A percentile compares a stretch with the other conserved stretches of the same genome.
phyloP scores from a whole-genome alignment of 64 coral and sea anemone genomes.

The Pachyseris speciosa region DNA sequence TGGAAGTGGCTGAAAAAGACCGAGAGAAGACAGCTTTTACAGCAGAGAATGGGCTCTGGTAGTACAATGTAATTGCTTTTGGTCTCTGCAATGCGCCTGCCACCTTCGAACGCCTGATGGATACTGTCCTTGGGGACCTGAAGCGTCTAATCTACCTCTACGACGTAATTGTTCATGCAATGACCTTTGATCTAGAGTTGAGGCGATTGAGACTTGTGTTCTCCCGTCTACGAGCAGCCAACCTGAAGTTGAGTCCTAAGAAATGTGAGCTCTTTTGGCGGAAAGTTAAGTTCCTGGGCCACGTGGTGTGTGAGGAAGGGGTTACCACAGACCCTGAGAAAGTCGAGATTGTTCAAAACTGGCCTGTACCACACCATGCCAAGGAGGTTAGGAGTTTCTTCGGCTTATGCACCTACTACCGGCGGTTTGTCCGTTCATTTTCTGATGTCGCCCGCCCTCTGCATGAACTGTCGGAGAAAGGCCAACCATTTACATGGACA shows the following conservation, averaged over 20 bases:
- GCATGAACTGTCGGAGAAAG: constrained; percentile 48
- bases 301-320: constrained; percentile 39
- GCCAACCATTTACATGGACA: constrained; percentile 39
- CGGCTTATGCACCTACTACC: constrained; percentile 51
- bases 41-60: constrained; percentile 30
- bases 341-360: constrained; percentile 33
- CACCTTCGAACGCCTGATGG: constrained; percentile 59
- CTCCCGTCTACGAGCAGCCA: constrained; percentile 1
- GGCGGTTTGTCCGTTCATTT: constrained; percentile 32
- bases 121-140: constrained; percentile 3
- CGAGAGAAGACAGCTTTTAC: constrained; percentile 57
- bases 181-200: constrained; percentile 2
- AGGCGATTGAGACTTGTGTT: constrained; percentile 11
- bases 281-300: constrained; percentile 48
- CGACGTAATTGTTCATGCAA: constrained; percentile 53
- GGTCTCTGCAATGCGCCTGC: constrained; percentile 34
- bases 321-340: constrained; percentile 49
- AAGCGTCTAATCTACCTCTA: constrained; percentile 44
- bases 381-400: constrained; percentile 46
- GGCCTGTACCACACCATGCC: constrained; percentile 6
- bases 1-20: constrained; percentile 24
- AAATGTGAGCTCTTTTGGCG: constrained; percentile 53
- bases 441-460: constrained; percentile 31
- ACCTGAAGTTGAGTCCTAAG: constrained; percentile 58
- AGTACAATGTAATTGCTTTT: constrained; percentile 55